Base-by-base conservation (phyloP, 2,888 invertebrate genomes). In the Allygus modestus region DNA sequence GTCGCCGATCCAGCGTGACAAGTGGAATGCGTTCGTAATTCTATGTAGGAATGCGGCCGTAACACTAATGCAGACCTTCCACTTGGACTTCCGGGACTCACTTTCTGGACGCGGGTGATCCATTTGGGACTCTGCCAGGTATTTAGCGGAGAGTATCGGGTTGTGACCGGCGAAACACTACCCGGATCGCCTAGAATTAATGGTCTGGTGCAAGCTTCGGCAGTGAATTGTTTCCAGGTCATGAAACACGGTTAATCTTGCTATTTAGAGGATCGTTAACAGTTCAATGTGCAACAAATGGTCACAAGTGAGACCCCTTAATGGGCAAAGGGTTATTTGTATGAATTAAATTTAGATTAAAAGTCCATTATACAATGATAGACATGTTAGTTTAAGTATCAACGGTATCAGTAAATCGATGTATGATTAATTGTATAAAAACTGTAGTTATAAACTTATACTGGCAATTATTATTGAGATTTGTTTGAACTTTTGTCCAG, bases 21-120 rank as follows among this genome's bases (percentile, higher is more conserved):
- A 71, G 46, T 46, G 46, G 43, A 46, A 46, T 77, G 75, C 46
- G 65, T 46, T 5, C 20, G 75, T 77, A 73, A 73, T 73, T 31
- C 12, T 73, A 73, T 73, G 73, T 73, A 73, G 73, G 73, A 73
- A 73, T 73, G 73, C 43, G 43, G 73, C 41, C 73, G 73, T 20
- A 46, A 51, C 71, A 71, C 71, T 71, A 71, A 41, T 41, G 23
- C 71, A 5, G 65, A 17, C 31, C 65, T 17, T 58, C 37, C 37
- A 20, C 23, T 17, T 71, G 37, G 37, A 71, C 71, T 71, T 71
- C 71, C 71, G 37, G 71, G 65, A 65, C 65, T 65, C 65, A 65
- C 65, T 65, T 65, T 65, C 65, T 65, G 65, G 28, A 65, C 65
- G 26, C 4, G 46, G 23, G 20, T 77, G 75, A 41, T 77, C 75